Percentiles rank a stretch among this genome's conserved stretches.
Evolutionary conservation across 1,140 invertebrate genomes (phyloP).

Genomic region (Apis florea): DNA sequence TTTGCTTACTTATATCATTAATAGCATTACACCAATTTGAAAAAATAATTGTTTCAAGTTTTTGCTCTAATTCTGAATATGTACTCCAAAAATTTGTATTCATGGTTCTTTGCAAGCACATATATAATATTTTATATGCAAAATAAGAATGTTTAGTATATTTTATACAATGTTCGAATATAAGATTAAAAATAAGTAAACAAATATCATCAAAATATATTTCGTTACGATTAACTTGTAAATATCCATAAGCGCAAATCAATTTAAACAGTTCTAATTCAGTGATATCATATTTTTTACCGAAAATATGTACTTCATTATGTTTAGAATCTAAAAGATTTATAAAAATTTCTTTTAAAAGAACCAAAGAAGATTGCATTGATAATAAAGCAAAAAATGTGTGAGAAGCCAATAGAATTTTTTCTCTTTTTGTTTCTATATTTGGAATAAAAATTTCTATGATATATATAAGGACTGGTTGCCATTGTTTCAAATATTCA

Average conservation of each 20-base stretch:
- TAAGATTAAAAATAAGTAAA: conserved; percentile 56
- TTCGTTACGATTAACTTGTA: conserved; percentile 63
- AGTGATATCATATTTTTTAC: conserved; percentile 44
- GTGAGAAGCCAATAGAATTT: conserved; percentile 61
- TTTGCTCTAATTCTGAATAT: conserved; percentile 54
- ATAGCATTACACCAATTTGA: conserved; percentile 74
- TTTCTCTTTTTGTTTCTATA: conserved; percentile 60
- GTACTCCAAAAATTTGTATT: conserved; percentile 65
- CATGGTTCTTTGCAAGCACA: conserved; percentile 66
- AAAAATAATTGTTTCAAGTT: conserved; percentile 71
- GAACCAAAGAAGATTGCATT: conserved; percentile 13
- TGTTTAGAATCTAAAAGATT: conserved; percentile 47
- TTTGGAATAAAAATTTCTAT: conserved; percentile 48
- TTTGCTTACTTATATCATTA: conserved; percentile 66
- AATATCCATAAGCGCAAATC: conserved; percentile 66
- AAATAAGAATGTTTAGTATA: conserved; percentile 73
- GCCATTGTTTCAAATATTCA: conserved; percentile 46
- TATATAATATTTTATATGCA: conserved; percentile 69
- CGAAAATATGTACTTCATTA: conserved; percentile 41
- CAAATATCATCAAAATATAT: conserved; percentile 51
- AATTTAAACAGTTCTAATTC: conserved; percentile 69
- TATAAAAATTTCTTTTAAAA: conserved; percentile 46
- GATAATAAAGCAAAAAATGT: conserved; percentile 61
- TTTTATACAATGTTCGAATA: conserved; percentile 65
- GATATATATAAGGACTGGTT: conserved; percentile 52